These are phyloP conservation scores for Drosophila paranaensis DNA, from an alignment of 2,888 invertebrate species.

Conservation along the genomic window DNA sequence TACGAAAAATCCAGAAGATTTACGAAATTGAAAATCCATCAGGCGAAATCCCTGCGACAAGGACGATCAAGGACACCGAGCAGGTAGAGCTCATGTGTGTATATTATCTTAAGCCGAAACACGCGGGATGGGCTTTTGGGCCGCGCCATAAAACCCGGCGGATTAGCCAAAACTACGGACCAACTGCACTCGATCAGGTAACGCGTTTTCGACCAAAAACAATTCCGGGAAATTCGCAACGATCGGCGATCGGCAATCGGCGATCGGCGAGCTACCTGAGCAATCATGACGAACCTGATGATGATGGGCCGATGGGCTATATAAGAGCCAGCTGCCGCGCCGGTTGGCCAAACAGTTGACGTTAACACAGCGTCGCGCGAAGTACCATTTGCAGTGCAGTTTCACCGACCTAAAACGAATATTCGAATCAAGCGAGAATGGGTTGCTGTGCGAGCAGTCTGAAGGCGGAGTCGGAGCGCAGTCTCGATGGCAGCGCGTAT, in stretches of 20 bases:
- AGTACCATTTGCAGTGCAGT: slow-evolving; percentile 3
- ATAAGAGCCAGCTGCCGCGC: slow-evolving; percentile 45
- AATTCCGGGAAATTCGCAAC: slow-evolving; percentile 40
- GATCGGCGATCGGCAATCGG: too few relatives aligned
- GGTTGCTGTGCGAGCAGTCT: slow-evolving; percentile 76
- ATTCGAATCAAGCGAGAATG: slow-evolving; percentile 50
- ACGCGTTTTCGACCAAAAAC: background rate
- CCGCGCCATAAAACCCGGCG: slow-evolving; percentile 33
- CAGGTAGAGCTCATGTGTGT: slow-evolving; percentile 15
- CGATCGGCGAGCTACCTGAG: slow-evolving; percentile 32
- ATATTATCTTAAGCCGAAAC: slow-evolving; percentile 36
- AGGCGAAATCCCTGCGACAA: slow-evolving; percentile 11
- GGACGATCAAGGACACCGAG: slow-evolving; percentile 21
- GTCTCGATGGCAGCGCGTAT: slow-evolving; percentile 30
- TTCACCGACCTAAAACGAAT: background rate
- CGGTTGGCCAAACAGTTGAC: slow-evolving; percentile 47
- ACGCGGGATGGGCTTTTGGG: slow-evolving; percentile 35
- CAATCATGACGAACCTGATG: background rate
- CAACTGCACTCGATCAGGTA: slow-evolving; percentile 42
- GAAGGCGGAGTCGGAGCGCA: slow-evolving; percentile 37
- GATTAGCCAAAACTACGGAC: slow-evolving; percentile 42
- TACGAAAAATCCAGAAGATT: slow-evolving; percentile 21
- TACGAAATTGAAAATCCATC: slow-evolving; percentile 29
- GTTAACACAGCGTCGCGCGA: slow-evolving; percentile 11
- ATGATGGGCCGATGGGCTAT: slow-evolving; percentile 21